Base-by-base conservation (phyloP, 2,113 vertebrate genomes). In the Oryzias celebensis region DNA sequence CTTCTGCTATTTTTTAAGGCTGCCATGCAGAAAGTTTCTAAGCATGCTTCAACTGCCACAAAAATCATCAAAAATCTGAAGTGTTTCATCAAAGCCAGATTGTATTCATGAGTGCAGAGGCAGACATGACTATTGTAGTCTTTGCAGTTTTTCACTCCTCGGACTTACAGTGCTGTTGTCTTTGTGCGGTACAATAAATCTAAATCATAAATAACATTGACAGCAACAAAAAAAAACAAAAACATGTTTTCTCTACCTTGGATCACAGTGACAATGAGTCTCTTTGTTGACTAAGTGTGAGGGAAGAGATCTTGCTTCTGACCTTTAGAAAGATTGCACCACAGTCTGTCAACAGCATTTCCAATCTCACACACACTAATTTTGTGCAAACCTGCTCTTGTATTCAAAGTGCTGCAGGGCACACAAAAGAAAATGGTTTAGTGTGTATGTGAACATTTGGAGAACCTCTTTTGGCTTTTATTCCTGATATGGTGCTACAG, bases 231-330 rank as follows among this genome's bases (percentile, higher is more conserved):
- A 56, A 78, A 52, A 75, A 52, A 36, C 28, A 20, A 61, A 16
- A 31, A 48, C 45, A 36, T 23, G 8, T 14, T 65, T 76, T 65
- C 62, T 75, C 71, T 76, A 73, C 71, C 52, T 81, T 77, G 71
- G 81, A 82, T 45, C 65, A 36, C 16, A 49, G 49, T 56, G 83
- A 76, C 76, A 70, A 73, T 75, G 73, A 76, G 73, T 84, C 64
- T 75, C 20, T 56, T 78, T 86, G 83, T 85, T 83, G 80, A 86
- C 83, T 85, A 77, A 86, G 82, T 78, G 85, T 68, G 78, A 74
- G 74, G 58, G 24, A 62, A 42, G 65, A 78, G 61, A 76, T 67
- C 62, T 44, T 65, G 69, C 68, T 63, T 56, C 70, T 83, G 82
- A 83, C 80, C 78, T 86, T 89, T 78, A 58, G 23, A 75, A 65